Base-by-base conservation (phyloP, 2,888 invertebrate species). In the Drosophila anomelani region DNA sequence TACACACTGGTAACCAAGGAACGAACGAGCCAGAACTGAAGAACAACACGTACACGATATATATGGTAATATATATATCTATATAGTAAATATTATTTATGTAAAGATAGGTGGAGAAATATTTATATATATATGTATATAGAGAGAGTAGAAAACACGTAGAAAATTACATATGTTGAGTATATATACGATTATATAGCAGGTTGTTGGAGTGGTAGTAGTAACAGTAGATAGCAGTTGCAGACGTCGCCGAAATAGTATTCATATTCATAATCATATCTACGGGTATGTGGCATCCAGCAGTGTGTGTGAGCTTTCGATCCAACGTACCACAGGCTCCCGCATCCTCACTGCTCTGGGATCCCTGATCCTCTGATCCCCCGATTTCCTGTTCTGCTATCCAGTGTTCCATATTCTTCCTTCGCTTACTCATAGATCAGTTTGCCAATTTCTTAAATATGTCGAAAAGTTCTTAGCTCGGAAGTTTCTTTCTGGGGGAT, bases 1-100 rank as follows among this genome's bases (percentile, higher is more conserved):
- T 44, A 66, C 49, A 58, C 47, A 68, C 34, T 64, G 39, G 60
- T 64, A 83, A 81, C 70, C 70, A 83, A 73, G 71, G 66, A 80
- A 84, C 84, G 84, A 84, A 84, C 84, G 84, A 84, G 84, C 86
- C 79, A 84, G 74, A 84, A 84, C 81, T 85, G 81, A 64, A 66
- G 81, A 85, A 85, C 83, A 84, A 84, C 83, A 84, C 79, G 78
- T 78, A 78, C 80, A 80, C 56, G 79, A 73, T 72, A 67, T 71
- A 54, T 68, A 4, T 29, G 23, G 29, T 36, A 67, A 36, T 23
- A 32, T 63, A 32, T 63, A 59, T 51, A 59, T 26, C 43, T 63
- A 54, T 51, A 49, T 17, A 23, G 44, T 23, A 44, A 64, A 44
- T 56, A 41, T 55, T 63, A 64, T 58, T 26, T 57, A 56, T 60